Evolutionary conservation across 2,797 vertebrate species (phyloP).

Genomic region (Diceros bicornis): DNA sequence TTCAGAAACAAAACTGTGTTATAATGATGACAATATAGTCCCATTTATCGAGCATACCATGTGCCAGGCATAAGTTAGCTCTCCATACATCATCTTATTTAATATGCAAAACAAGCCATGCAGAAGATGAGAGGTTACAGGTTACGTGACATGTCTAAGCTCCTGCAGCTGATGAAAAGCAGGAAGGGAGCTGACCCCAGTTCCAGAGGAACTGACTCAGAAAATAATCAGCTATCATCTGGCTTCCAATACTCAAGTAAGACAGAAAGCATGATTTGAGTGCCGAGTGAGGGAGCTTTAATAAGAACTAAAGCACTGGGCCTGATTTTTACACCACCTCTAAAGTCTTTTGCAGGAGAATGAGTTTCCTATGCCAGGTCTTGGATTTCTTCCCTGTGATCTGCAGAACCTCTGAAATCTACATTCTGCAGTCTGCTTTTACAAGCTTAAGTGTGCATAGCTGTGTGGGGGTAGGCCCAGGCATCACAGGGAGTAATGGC

Average conservation of each 20-base stretch:
- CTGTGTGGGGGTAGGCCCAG: neutral
- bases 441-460: neutral
- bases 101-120: neutral
- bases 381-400: neutral
- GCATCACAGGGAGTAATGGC: neutral
- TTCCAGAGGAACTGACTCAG: neutral
- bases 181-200: neutral
- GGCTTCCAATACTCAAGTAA: neutral
- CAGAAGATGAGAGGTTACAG: neutral
- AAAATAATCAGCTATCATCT: slow-evolving; percentile 11
- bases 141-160: neutral
- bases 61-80: neutral
- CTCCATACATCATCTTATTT: neutral
- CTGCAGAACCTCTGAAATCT: neutral
- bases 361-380: too few relatives aligned
- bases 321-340: neutral
- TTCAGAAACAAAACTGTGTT: neutral
- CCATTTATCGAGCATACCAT: neutral
- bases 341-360: neutral
- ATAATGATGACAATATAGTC: neutral
- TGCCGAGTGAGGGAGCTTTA: neutral
- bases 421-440: neutral
- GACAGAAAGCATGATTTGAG: neutral
- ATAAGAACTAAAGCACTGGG: neutral
- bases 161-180: neutral